Conservation (phyloP, 1,140 invertebrate genomes). For the Drosophila mayri region DNA sequence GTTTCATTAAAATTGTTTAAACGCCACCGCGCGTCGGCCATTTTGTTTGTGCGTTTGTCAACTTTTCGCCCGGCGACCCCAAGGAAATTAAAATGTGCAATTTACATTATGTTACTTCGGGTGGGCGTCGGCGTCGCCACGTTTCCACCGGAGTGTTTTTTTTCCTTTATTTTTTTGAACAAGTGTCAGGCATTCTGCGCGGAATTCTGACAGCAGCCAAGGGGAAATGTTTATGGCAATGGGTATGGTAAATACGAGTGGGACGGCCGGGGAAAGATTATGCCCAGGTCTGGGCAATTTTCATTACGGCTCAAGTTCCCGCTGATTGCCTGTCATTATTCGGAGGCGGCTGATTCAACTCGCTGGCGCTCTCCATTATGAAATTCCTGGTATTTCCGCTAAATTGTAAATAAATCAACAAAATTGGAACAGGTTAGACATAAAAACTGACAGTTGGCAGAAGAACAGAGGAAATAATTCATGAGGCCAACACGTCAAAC, state of each 20-base stretch:
- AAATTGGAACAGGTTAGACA: not conserved
- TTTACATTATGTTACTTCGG: constrained; percentile 58
- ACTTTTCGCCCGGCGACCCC: constrained; percentile 50
- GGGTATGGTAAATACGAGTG: constrained; percentile 1
- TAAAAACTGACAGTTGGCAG: constrained; percentile 4
- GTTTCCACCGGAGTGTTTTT: constrained; percentile 1
- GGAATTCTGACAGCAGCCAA: constrained; percentile 29
- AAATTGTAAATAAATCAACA: constrained; percentile 14
- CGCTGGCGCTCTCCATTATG: not conserved
- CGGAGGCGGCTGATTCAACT: constrained; percentile 4
- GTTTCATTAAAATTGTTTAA: constrained; percentile 75
- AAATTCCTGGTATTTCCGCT: not conserved
- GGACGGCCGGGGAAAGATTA: constrained; percentile 16
- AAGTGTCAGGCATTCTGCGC: constrained; percentile 31
- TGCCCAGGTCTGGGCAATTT: constrained; percentile 30
- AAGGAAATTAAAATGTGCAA: constrained; percentile 80
- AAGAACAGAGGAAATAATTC: not conserved
- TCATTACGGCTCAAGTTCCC: constrained; percentile 11
- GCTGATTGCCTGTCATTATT: constrained; percentile 43
- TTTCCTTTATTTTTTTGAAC: not conserved
- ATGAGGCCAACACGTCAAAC: not conserved
- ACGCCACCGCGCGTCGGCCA: constrained; percentile 51
- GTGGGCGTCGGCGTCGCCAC: constrained; percentile 10
- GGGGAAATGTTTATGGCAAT: not conserved
- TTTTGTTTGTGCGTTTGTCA: constrained; percentile 58